Conservation (phyloP, 2,113 vertebrate genomes). For the Eclectus roratus region DNA sequence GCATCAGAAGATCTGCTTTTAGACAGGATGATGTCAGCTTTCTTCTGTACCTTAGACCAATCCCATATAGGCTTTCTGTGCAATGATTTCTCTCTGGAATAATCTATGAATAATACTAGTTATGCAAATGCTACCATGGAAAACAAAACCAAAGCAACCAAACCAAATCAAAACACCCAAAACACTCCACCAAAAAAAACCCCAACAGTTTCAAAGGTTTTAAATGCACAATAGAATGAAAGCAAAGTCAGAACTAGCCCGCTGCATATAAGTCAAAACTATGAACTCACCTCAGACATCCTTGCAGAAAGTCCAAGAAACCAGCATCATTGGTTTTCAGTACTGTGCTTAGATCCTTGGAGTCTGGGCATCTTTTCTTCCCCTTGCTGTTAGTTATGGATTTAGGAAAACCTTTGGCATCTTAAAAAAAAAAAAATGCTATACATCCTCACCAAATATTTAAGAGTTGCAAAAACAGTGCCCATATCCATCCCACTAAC, state of each 20-base stretch:
- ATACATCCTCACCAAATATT: neutral
- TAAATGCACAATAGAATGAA: neutral
- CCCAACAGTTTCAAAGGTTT: neutral
- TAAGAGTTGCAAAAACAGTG: neutral
- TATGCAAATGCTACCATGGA: neutral
- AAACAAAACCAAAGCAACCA: neutral
- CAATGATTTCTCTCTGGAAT: neutral
- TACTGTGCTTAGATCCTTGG: slow-evolving; percentile 83
- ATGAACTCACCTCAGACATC: slow-evolving; percentile 84
- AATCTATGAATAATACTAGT: neutral
- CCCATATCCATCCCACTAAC: neutral
- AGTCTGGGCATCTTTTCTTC: slow-evolving; percentile 83
- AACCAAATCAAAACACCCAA: neutral
- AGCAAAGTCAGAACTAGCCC: neutral
- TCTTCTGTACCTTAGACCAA: neutral
- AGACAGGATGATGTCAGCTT: neutral
- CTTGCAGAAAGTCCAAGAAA: slow-evolving; percentile 89
- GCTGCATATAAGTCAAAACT: neutral
- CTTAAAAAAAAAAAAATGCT: slow-evolving; percentile 55
- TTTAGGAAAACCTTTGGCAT: slow-evolving; percentile 90
- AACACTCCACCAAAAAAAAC: neutral
- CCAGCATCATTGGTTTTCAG: slow-evolving; percentile 84
- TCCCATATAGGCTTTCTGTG: neutral
- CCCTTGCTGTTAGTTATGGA: slow-evolving; percentile 88
- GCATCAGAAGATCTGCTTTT: neutral